phyloP scores from a whole-genome alignment of 2,113 vertebrate genomes.

The Osmerus mordax region DNA sequence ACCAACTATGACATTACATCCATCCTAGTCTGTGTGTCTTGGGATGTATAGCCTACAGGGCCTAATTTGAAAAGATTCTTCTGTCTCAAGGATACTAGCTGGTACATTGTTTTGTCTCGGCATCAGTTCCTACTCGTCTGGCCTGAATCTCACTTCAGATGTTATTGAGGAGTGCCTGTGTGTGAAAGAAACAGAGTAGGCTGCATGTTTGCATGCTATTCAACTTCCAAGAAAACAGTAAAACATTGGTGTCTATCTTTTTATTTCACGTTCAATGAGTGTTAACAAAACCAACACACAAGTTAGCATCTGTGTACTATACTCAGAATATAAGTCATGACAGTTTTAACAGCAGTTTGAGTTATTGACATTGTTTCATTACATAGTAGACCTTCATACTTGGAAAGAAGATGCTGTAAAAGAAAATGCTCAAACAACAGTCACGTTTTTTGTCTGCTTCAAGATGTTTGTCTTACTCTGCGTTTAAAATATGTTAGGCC shows the following conservation, averaged over 20 bases:
- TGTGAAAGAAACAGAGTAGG: background rate
- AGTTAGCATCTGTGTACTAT: constrained; percentile 78
- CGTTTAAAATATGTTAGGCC: no score
- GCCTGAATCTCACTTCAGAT: no score
- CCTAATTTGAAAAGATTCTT: no score
- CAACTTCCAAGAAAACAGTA: background rate
- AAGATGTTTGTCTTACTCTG: background rate
- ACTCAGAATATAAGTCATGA: constrained; percentile 67
- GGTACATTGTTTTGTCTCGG: no score
- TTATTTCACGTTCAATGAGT: constrained; percentile 84
- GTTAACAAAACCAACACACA: constrained; percentile 84
- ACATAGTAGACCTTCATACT: background rate
- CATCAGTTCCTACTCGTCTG: no score
- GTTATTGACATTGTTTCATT: background rate
- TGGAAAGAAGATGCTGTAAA: background rate
- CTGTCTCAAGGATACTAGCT: no score
- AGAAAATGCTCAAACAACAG: background rate
- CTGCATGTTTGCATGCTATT: background rate
- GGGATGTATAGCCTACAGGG: no score
- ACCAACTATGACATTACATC: no score
- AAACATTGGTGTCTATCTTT: constrained; percentile 71
- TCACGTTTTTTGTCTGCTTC: background rate
- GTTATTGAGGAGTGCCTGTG: background rate
- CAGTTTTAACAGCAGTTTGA: constrained; percentile 46
- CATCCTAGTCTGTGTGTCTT: no score